Evolutionary conservation across 1,140 invertebrate species (phyloP), one percentile per base, ranked within the genome.

Genomic region (Sweltsa coloradensis): DNA sequence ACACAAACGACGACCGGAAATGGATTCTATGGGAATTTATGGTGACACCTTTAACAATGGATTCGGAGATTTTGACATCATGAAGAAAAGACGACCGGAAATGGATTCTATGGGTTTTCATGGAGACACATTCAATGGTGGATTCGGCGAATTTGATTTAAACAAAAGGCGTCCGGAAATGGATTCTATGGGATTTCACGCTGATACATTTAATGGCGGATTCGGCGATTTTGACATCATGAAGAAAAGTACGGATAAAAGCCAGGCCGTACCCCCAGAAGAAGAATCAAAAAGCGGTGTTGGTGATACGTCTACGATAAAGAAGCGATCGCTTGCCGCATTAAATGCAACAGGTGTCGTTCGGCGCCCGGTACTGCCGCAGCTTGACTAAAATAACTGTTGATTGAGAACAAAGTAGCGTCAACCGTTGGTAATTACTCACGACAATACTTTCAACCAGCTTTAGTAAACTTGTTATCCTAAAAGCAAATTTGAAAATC

Each of bases 31-130:
- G 18, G 60, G 57, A 14, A 66, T 67, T 49, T 56, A 68, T 37
- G 62, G 58, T 19, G 63, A 66, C 45, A 60, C 65, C 13, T 69
- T 69, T 45, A 59, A 58, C 42, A 55, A 60, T 44, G 66, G 67
- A 2, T 71, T 72, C 47, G 70, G 69, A 9, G 64, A 69, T 31
- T 72, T 70, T 54, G 63, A 65, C 40, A 64, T 68, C 0, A 67
- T 70, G 57, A 63, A 66, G 45, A 65, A 65, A 49, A 54, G 57
- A 40, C 23, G 57, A 13, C 66, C 64, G 3, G 68, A 68, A 51
- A 64, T 68, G 53, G 65, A 65, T 41, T 61, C 68, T 2, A 54
- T 58, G 27, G 68, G 68, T 1, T 70, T 69, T 48, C 60, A 70
- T 41, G 64, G 60, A 5, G 67, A 70, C 47, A 61, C 66, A 1